A percentile compares a stretch with the other conserved stretches of the same genome.
These are phyloP conservation scores for Sipha maydis DNA, from an alignment of 2,888 invertebrate genomes.

Conservation along the genomic window DNA sequence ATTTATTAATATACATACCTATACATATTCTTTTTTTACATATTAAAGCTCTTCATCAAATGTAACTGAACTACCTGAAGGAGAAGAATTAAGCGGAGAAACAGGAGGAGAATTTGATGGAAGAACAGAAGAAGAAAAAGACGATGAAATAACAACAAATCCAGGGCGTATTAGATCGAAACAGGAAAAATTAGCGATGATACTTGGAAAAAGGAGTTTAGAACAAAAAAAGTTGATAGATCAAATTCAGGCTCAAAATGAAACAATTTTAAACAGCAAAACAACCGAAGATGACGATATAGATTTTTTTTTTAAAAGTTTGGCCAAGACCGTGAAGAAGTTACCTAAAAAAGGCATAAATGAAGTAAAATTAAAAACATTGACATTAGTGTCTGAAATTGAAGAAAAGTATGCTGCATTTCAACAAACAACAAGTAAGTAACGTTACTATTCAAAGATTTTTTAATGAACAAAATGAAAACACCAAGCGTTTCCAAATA, in stretches of 20 bases:
- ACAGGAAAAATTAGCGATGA: background rate
- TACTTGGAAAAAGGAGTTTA: background rate
- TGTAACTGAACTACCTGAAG: background rate
- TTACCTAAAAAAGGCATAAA: constrained; percentile 30
- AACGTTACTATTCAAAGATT: constrained; percentile 1
- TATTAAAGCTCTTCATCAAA: background rate
- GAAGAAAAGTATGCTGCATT: constrained; percentile 29
- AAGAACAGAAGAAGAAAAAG: background rate
- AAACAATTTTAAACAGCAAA: background rate
- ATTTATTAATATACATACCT: background rate
- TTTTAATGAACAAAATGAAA: constrained; percentile 31
- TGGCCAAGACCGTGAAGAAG: constrained; percentile 62
- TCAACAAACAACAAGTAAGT: constrained; percentile 23
- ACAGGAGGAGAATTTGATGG: background rate
- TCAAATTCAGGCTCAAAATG: background rate
- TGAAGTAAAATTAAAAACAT: constrained; percentile 9
- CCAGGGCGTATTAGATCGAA: background rate
- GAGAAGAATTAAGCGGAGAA: too few relatives aligned
- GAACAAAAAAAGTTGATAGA: constrained; percentile 8
- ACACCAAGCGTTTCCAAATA: background rate
- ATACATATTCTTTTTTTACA: constrained; percentile 1
- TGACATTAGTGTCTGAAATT: background rate
- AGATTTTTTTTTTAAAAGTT: constrained; percentile 63
- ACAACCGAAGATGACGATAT: constrained; percentile 54
- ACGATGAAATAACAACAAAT: background rate